phyloP scores from a whole-genome alignment of 2,797 vertebrate genomes.

The Miichthys miiuy region DNA sequence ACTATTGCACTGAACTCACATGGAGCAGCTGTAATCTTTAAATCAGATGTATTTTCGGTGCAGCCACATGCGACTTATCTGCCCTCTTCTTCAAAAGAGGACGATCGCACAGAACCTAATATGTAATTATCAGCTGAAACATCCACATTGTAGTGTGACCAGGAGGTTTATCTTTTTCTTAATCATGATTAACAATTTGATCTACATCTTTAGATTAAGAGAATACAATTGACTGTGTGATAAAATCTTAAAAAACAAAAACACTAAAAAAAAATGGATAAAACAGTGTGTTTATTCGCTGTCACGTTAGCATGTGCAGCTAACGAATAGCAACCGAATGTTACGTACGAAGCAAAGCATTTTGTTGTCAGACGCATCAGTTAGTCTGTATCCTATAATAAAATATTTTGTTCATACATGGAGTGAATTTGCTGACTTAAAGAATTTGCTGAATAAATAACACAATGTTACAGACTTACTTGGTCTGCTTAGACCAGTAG shows the following conservation, averaged over 20 bases:
- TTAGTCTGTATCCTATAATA: background rate
- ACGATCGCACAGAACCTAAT: background rate
- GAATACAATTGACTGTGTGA: background rate
- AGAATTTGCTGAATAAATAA: background rate
- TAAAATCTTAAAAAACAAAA: background rate
- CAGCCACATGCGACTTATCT: conserved; percentile 19
- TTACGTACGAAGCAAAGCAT: background rate
- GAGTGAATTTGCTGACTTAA: background rate
- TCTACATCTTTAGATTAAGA: background rate
- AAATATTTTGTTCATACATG: background rate
- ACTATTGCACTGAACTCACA: conserved; percentile 14
- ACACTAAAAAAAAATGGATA: background rate
- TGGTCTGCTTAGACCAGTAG: background rate
- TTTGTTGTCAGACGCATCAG: background rate
- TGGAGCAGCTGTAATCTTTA: conserved; percentile 12
- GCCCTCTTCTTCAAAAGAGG: background rate
- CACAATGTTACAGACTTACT: background rate
- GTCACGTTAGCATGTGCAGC: background rate
- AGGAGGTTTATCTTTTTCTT: background rate
- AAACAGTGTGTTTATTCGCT: background rate
- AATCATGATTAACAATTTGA: background rate
- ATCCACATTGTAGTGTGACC: background rate
- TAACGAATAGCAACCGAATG: background rate
- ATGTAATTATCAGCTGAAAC: background rate
- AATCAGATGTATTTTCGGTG: conserved; percentile 1